Evolutionary conservation across 30 jellyfish, hydroid and myxozoan species (phyloP).

Genomic region (Aurelia sp.): DNA sequence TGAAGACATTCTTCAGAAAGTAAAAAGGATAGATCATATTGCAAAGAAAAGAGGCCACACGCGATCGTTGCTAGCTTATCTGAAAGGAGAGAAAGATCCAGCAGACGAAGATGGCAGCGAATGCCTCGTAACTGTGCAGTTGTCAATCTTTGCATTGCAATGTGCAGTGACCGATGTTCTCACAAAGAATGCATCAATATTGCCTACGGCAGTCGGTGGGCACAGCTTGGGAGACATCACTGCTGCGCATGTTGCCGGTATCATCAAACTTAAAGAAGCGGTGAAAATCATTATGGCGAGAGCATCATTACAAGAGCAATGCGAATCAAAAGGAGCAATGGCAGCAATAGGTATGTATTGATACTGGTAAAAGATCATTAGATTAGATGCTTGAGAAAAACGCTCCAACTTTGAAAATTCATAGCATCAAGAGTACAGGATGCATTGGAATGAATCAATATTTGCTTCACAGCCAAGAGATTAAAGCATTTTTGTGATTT

Average conservation of each 20-base stretch:
- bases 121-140: constrained; percentile 70
- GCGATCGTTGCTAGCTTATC: constrained; percentile 50
- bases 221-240: constrained; percentile 83
- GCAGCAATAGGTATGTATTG: constrained; percentile 66
- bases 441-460: too few species aligned
- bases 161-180: constrained; percentile 67
- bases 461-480: too few species aligned
- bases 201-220: constrained; percentile 74
- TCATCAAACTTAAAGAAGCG: constrained; percentile 46
- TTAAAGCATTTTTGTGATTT: too few species aligned
- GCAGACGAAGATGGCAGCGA: constrained; percentile 11
- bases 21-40: constrained; percentile 26
- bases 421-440: too few species aligned
- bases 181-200: constrained; percentile 32
- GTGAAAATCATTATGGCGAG: constrained; percentile 72
- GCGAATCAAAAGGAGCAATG: constrained; percentile 71
- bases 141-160: constrained; percentile 72
- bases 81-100: constrained; percentile 21
- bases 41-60: constrained; percentile 57
- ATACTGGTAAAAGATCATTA: too few species aligned
- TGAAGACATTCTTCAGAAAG: background rate
- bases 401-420: too few species aligned
- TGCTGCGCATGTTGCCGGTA: constrained; percentile 76
- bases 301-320: constrained; percentile 72
- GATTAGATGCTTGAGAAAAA: too few species aligned